Conservation (phyloP, 53 echinoderm and acorn worm species). For the Temnopleurus reevesii region DNA sequence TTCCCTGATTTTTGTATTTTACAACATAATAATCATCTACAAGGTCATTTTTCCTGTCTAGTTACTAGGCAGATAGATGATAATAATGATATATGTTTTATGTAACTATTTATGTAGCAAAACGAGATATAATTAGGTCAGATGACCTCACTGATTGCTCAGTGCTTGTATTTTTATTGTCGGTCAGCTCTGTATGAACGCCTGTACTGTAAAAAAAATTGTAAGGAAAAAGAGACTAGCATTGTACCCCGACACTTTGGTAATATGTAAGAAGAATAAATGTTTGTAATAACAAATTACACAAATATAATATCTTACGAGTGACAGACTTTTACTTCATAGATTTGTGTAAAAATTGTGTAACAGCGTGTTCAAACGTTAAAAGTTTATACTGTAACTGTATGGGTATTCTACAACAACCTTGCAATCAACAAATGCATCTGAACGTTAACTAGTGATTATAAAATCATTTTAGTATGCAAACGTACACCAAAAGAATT, state of each 20-base stretch:
- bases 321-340: neutral
- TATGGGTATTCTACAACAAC: too few relatives aligned
- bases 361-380: too few relatives aligned
- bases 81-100: slow-evolving; percentile 8
- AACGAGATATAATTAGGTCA: neutral
- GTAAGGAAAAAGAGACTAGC: slow-evolving; percentile 21
- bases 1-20: too few relatives aligned
- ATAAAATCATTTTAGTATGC: too few relatives aligned
- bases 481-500: too few relatives aligned
- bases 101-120: slow-evolving; percentile 43
- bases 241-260: slow-evolving; percentile 50
- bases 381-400: too few relatives aligned
- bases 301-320: neutral
- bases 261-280: slow-evolving; percentile 45
- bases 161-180: slow-evolving; percentile 32
- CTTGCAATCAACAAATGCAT: too few relatives aligned
- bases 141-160: neutral
- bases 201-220: slow-evolving; percentile 46
- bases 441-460: too few relatives aligned
- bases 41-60: too few relatives aligned
- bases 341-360: too few relatives aligned
- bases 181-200: slow-evolving; percentile 11
- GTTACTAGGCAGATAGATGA: too few relatives aligned
- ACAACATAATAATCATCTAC: too few relatives aligned
- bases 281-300: slow-evolving; percentile 57